These are phyloP conservation scores for Drosophila subquinaria DNA, from an alignment of 2,888 invertebrate species.

Conservation along the genomic window DNA sequence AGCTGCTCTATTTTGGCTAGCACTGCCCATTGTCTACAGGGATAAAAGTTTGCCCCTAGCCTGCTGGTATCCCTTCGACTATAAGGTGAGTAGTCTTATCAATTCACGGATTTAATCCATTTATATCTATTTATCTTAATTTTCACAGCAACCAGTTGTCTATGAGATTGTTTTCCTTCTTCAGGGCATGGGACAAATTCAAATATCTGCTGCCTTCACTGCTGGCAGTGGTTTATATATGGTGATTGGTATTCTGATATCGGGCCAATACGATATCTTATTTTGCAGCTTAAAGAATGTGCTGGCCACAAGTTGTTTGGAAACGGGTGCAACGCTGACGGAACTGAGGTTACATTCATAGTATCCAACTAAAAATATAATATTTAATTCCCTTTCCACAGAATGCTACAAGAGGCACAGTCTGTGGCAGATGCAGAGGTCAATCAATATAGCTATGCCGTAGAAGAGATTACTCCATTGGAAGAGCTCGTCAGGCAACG, in stretches of 20 bases:
- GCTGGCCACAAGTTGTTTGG: slow-evolving; percentile 66
- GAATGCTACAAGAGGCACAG: slow-evolving; percentile 56
- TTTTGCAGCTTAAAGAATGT: slow-evolving; percentile 81
- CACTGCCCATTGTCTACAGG: slow-evolving; percentile 65
- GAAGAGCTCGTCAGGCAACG: slow-evolving; percentile 19
- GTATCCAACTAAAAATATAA: not conserved
- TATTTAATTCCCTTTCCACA: slow-evolving; percentile 13
- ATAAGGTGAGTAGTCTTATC: slow-evolving; percentile 49
- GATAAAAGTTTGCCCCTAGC: slow-evolving; percentile 72
- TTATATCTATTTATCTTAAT: not conserved
- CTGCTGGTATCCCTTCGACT: slow-evolving; percentile 82
- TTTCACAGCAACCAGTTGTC: slow-evolving; percentile 61
- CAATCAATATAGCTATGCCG: slow-evolving; percentile 66
- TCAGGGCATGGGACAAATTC: slow-evolving; percentile 80
- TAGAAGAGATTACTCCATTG: slow-evolving; percentile 45
- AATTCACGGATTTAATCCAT: not conserved
- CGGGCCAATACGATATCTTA: slow-evolving; percentile 80
- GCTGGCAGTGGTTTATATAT: slow-evolving; percentile 81
- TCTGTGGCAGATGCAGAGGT: slow-evolving; percentile 51
- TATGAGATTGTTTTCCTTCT: slow-evolving; percentile 72
- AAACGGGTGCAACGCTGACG: slow-evolving; percentile 38
- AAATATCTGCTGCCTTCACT: slow-evolving; percentile 73
- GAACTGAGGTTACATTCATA: slow-evolving; percentile 49
- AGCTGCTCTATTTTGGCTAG: slow-evolving; percentile 40
- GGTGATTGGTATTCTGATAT: slow-evolving; percentile 67